Evolutionary conservation across 2,888 invertebrate genomes (phyloP), one percentile per base, ranked within the genome.

Genomic region (Caenorhabditis sinica): DNA sequence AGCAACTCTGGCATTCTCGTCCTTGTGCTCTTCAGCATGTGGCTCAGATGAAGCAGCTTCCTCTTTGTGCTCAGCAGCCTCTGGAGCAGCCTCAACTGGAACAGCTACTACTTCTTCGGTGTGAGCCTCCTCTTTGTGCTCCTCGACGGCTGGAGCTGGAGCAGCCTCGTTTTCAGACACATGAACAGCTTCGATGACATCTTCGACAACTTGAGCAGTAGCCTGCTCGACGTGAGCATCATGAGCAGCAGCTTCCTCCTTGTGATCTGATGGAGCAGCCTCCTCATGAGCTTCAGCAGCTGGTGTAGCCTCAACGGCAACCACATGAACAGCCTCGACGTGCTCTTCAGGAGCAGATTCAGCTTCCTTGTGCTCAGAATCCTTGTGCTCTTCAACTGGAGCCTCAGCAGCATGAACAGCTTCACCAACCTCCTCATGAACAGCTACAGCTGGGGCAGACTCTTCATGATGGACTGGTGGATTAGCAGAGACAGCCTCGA

Each of bases 401-500:
- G 63, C n/a, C 25, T 58, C 30, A 43, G 30, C 51, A 2, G 36
- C 56, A 9, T 25, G 43, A 40, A 40, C 69, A 69, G 56, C 69
- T 17, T 53, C 56, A n/a, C 45, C 49, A 25, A 69, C 30, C 23
- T 49, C 8, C n/a, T 71, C 79, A 20, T 49, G 60, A 25, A 43
- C 40, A 20, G 51, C 79, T 43, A 28, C 56, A 11, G 53, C 81
- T 45, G 66, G 58, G 20, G 45, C 60, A 58, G 49, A 51, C 51
- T 68, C 53, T 23, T 68, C 49, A 5, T 49, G 36, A 23, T 43
- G 20, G 15, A 43, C 25, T 63, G 69, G 77, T 40, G 77, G 69
- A 23, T 60, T 11, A 17, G 33, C 66, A 0, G 80, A 81, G 36
- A 81, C 82, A 51, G 82, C 82, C 30, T 82, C 82, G 33, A 82